Conservation (phyloP, 2,113 vertebrate genomes). For the Sinocyclocheilus grahami region DNA sequence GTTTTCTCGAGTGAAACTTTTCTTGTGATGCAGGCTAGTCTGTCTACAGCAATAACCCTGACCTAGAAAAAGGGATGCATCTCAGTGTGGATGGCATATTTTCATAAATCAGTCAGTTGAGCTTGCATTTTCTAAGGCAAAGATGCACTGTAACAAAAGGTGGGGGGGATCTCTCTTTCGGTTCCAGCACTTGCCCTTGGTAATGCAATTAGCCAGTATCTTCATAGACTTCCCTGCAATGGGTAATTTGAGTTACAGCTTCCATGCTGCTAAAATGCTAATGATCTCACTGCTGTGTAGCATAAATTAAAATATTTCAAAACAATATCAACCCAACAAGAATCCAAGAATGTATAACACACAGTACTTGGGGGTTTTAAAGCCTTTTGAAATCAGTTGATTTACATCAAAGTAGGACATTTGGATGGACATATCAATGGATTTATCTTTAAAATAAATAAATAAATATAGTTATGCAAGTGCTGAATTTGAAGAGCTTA, state of each 20-base stretch:
- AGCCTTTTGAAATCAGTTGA: neutral
- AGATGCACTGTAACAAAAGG: neutral
- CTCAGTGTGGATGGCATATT: neutral
- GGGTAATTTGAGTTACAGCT: constrained; percentile 54
- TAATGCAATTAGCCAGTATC: constrained; percentile 56
- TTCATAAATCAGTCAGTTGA: constrained; percentile 22
- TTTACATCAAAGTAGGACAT: neutral
- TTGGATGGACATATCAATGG: neutral
- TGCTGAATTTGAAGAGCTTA: neutral
- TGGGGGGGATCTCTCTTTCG: neutral
- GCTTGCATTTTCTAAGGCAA: constrained; percentile 7
- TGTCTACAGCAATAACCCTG: constrained; percentile 14
- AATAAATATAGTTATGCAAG: neutral
- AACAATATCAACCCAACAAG: neutral
- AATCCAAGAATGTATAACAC: neutral
- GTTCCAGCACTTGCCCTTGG: constrained; percentile 2
- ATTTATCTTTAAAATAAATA: neutral
- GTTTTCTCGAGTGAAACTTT: neutral
- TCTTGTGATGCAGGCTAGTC: neutral
- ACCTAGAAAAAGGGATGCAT: constrained; percentile 16
- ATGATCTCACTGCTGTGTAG: constrained; percentile 45
- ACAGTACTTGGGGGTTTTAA: neutral
- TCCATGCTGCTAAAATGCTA: constrained; percentile 38
- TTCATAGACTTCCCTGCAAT: constrained; percentile 15
- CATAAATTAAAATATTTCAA: constrained; percentile 49